A percentile compares a stretch with the other conserved stretches of the same genome.
These are phyloP conservation scores for Seira ritae DNA, from an alignment of 2,888 invertebrate species.

Conservation along the genomic window DNA sequence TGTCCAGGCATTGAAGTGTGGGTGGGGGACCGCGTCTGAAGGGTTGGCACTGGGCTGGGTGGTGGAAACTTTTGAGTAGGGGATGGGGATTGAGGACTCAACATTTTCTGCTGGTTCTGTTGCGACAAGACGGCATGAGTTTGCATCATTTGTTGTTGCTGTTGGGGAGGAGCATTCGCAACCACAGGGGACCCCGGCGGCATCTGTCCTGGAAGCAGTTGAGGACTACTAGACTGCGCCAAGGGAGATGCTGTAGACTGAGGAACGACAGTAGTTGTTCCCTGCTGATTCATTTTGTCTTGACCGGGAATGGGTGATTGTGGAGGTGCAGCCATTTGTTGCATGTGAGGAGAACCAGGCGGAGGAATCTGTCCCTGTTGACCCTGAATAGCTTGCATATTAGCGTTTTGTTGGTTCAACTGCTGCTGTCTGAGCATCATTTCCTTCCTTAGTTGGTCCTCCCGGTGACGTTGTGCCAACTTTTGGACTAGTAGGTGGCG, in stretches of 20 bases:
- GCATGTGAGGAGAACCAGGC: neutral
- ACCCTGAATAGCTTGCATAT: conserved; percentile 22
- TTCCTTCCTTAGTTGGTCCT: conserved; percentile 69
- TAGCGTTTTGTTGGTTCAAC: conserved; percentile 58
- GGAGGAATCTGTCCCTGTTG: conserved; percentile 26
- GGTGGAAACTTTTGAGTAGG: conserved; percentile 62
- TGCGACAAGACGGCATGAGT: conserved; percentile 20
- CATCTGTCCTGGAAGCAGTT: conserved; percentile 37
- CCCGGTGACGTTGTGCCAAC: conserved; percentile 70
- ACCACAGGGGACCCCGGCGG: conserved; percentile 40
- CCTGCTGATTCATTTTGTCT: conserved; percentile 39
- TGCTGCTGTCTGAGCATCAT: conserved; percentile 71
- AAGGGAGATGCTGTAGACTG: conserved; percentile 34
- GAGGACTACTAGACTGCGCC: conserved; percentile 37
- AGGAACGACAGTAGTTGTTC: conserved; percentile 35
- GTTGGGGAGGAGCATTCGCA: neutral
- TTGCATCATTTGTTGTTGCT: conserved; percentile 40
- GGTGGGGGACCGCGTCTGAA: conserved; percentile 63
- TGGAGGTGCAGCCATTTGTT: conserved; percentile 26
- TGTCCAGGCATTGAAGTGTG: conserved; percentile 64
- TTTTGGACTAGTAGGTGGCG: conserved; percentile 69
- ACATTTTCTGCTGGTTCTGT: conserved; percentile 55
- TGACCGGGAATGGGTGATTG: conserved; percentile 33
- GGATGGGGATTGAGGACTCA: conserved; percentile 53
- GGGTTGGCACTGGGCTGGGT: conserved; percentile 54